Evolutionary conservation across 92 coral and sea anemone species (phyloP), one percentile per base, ranked within the genome.

Genomic region (Porites rus): DNA sequence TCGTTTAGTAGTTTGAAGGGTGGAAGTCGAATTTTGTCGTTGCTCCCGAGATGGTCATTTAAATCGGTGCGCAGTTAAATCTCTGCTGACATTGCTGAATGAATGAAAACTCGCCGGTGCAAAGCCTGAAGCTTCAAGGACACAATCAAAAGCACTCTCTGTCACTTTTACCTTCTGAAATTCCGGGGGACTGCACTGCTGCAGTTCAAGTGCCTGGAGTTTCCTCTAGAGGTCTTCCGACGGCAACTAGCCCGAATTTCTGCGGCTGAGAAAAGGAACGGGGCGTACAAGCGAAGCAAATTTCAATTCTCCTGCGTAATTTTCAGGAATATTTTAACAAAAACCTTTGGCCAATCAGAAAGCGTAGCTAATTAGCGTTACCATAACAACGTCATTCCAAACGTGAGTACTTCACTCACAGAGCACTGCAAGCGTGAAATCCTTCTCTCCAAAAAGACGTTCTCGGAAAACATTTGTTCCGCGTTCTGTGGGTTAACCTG

Each of bases 191-290:
- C 98, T 92, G 94, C 95, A 85, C 74, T 89, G 84, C 70, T 81
- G 96, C 98, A 94, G 96, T 70, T 75, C 43, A 65, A 87, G 92
- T 88, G 94, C 96, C 89, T 93, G 94, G 51, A 92, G 81, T 58
- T 93, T 58, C 92, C 87, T 63, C 86, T 79, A 43, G 62, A 77
- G 71, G 93, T 81, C 82, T 89, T 88, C 77, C 89, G 71, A 78
- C 81, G 76, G 85, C 98, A 87, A 88, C 94, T 75, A 75, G 84
- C 84, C 93, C 91, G 92, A 83, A 84, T 88, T 93, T 90, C 88
- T 91, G 89, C 91, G 84, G 91, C 88, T 79, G 72, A 61, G 72
- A 84, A 94, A 94, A 77, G 88, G 96, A 78, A 84, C 92, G 94
- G 90, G 89, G 93, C 86, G 92, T 75, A 69, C 90, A 63, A 89